A percentile compares a stretch with the other conserved stretches of the same genome.
Conservation (phyloP, 2,888 invertebrate genomes). For the Eupithecia insigniata region DNA sequence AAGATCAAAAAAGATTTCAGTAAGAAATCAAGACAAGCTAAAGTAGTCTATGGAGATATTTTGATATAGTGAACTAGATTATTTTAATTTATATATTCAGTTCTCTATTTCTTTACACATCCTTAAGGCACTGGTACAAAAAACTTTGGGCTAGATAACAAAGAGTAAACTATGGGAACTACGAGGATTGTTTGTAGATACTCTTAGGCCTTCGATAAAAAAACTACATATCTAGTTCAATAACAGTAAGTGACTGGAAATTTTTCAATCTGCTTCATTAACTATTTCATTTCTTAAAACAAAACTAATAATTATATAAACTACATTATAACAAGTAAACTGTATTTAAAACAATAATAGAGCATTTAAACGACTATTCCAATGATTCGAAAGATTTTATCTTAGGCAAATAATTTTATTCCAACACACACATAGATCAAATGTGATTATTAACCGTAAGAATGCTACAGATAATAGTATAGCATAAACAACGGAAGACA, state of each 20-base stretch:
- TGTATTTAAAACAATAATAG: constrained; percentile 35
- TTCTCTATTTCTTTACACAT: constrained; percentile 25
- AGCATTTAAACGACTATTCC: constrained; percentile 46
- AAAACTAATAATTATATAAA: constrained; percentile 46
- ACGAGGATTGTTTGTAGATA: constrained; percentile 47
- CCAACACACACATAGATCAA: not conserved
- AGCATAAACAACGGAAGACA: constrained; percentile 53
- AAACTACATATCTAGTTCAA: constrained; percentile 5
- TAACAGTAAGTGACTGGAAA: not conserved
- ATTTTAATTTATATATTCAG: constrained; percentile 3
- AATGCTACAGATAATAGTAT: not conserved
- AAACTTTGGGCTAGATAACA: constrained; percentile 31
- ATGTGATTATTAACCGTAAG: not conserved
- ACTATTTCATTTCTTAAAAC: not conserved
- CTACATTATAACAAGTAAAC: constrained; percentile 38
- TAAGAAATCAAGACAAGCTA: constrained; percentile 11
- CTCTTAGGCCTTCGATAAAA: constrained; percentile 46
- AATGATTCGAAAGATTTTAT: constrained; percentile 34
- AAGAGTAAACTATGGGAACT: constrained; percentile 27
- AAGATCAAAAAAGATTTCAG: constrained; percentile 20
- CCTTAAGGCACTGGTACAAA: constrained; percentile 46
- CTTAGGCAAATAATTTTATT: constrained; percentile 4
- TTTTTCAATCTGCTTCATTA: not conserved
- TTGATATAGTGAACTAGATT: constrained; percentile 1
- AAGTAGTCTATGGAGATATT: not conserved